Evolutionary conservation across 2,113 vertebrate species (phyloP).

Genomic region (Lasiurus cinereus): DNA sequence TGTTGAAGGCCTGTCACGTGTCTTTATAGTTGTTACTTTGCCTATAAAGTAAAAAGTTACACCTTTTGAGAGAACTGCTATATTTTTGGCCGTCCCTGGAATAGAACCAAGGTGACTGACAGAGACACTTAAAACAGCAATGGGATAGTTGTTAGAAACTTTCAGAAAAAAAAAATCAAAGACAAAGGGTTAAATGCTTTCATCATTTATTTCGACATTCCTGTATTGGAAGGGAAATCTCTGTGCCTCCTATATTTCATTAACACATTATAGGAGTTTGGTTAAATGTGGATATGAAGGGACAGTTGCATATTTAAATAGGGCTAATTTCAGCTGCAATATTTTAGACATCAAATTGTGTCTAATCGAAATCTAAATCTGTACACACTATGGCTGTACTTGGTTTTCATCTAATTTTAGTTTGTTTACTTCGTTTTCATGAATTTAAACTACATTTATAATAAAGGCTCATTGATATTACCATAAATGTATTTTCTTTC

Average conservation of each 20-base stretch:
- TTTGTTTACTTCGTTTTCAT: constrained; percentile 30
- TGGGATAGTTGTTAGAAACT: constrained; percentile 4
- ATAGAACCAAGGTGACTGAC: neutral
- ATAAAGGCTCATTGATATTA: neutral
- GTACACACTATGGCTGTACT: fast-evolving
- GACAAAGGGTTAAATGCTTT: constrained; percentile 2
- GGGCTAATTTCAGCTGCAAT: neutral
- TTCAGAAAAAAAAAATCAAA: constrained; percentile 37
- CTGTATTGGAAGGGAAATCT: constrained; percentile 49
- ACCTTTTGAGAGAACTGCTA: neutral
- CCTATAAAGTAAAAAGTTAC: neutral
- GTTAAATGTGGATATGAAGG: constrained; percentile 7
- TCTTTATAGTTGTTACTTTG: neutral
- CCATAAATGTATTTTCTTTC: constrained; percentile 10
- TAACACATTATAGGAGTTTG: constrained; percentile 39
- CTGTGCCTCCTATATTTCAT: constrained; percentile 15
- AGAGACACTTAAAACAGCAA: neutral
- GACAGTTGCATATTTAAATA: neutral
- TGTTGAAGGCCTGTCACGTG: neutral
- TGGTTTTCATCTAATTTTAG: neutral
- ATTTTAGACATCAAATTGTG: neutral
- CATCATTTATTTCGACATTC: neutral
- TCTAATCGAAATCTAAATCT: constrained; percentile 4
- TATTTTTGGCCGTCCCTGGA: neutral
- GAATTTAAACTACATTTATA: constrained; percentile 51